These are phyloP conservation scores for Heliconius congener DNA, from an alignment of 1,140 invertebrate genomes.

Conservation along the genomic window DNA sequence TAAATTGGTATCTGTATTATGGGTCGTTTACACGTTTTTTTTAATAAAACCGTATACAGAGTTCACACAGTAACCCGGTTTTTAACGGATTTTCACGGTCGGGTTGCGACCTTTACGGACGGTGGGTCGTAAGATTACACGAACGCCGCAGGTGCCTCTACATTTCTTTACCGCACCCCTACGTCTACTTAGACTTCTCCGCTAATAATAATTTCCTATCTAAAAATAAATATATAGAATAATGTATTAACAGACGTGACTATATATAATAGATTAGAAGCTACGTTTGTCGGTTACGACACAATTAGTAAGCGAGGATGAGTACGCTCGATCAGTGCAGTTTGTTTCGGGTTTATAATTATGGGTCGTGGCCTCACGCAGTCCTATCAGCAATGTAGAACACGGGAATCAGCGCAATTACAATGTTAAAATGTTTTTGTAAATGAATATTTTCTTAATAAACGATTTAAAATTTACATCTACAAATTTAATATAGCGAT, in stretches of 20 bases:
- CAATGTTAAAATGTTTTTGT: background rate
- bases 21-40: background rate
- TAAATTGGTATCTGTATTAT: background rate
- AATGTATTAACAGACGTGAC: background rate
- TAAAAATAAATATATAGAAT: background rate
- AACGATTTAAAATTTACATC: background rate
- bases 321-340: slow-evolving; percentile 54
- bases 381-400: slow-evolving; percentile 54
- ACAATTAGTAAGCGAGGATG: slow-evolving; percentile 29
- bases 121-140: slow-evolving; percentile 29
- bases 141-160: slow-evolving; percentile 31
- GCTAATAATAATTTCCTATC: background rate
- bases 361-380: slow-evolving; percentile 59
- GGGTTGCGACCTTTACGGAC: slow-evolving; percentile 31
- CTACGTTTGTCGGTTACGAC: slow-evolving; percentile 14
- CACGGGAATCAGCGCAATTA: slow-evolving; percentile 43
- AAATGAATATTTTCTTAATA: background rate
- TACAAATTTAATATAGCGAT: no score
- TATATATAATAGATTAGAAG: background rate
- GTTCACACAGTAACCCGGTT: slow-evolving; percentile 29
- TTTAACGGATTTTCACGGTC: slow-evolving; percentile 38
- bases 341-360: slow-evolving; percentile 71
- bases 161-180: slow-evolving; percentile 27
- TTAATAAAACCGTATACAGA: slow-evolving; percentile 7
- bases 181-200: background rate